phyloP scores from a whole-genome alignment of 2,113 vertebrate species.

The Nothocercus julius region DNA sequence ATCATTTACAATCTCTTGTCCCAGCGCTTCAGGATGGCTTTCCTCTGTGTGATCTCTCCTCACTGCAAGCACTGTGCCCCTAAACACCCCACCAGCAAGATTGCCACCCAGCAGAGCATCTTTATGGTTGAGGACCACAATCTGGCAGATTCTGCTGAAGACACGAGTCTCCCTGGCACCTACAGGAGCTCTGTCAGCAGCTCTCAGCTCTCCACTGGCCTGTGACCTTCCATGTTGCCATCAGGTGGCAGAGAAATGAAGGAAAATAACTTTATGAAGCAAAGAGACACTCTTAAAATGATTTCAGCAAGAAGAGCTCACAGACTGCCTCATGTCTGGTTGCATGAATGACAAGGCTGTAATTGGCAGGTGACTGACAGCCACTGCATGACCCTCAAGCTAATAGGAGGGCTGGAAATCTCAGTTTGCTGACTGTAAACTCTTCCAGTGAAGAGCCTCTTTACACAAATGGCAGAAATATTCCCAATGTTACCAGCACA shows the following conservation, averaged over 20 bases:
- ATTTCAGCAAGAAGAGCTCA: not conserved
- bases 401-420: not conserved
- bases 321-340: not conserved
- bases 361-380: not conserved
- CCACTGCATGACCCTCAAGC: not conserved
- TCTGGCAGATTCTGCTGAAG: conserved; percentile 66
- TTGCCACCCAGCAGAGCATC: conserved; percentile 40
- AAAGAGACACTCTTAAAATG: not conserved
- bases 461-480: not conserved
- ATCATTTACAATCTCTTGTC: conserved; percentile 83
- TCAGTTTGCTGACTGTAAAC: not conserved
- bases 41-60: conserved; percentile 70
- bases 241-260: not conserved
- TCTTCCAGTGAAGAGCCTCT: not conserved
- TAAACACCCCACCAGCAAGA: not conserved
- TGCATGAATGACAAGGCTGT: not conserved
- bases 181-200: conserved; percentile 59
- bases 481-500: not conserved
- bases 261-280: not conserved
- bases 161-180: conserved; percentile 48
- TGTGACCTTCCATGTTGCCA: not conserved
- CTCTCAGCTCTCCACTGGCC: conserved; percentile 56
- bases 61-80: conserved; percentile 47
- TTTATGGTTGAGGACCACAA: conserved; percentile 60
- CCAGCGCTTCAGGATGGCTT: conserved; percentile 77